Conservation (phyloP, 2,797 vertebrate genomes). For the Propithecus deckenii region DNA sequence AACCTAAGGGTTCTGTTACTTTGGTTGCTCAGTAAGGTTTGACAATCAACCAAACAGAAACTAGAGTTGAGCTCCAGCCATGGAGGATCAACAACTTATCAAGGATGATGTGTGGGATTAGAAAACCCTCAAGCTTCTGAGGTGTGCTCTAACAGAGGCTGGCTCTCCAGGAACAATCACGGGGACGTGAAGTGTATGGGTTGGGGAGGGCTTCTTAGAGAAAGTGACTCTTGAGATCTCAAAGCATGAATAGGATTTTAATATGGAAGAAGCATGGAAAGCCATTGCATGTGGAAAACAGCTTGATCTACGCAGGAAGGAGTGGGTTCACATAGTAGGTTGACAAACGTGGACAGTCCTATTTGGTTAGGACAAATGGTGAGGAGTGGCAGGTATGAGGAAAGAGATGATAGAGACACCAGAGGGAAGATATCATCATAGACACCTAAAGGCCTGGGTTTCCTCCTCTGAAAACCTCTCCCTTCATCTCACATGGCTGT, state of each 20-base stretch:
- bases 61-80: neutral
- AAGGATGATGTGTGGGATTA: neutral
- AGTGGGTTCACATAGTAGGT: neutral
- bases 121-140: neutral
- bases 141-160: neutral
- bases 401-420: neutral
- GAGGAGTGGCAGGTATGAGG: neutral
- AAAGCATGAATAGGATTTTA: neutral
- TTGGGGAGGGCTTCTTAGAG: neutral
- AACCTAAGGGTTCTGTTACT: neutral
- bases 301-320: neutral
- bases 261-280: neutral
- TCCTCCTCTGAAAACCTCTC: neutral
- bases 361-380: neutral
- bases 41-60: neutral
- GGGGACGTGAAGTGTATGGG: fast-evolving
- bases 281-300: neutral
- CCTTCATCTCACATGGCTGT: neutral
- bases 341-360: neutral
- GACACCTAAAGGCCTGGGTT: neutral
- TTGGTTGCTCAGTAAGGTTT: neutral
- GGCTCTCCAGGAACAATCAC: neutral
- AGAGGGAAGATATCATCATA: neutral
- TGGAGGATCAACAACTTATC: neutral
- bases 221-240: neutral